Base-by-base conservation (phyloP, 2,888 invertebrate genomes). In the Drosophila rubida region DNA sequence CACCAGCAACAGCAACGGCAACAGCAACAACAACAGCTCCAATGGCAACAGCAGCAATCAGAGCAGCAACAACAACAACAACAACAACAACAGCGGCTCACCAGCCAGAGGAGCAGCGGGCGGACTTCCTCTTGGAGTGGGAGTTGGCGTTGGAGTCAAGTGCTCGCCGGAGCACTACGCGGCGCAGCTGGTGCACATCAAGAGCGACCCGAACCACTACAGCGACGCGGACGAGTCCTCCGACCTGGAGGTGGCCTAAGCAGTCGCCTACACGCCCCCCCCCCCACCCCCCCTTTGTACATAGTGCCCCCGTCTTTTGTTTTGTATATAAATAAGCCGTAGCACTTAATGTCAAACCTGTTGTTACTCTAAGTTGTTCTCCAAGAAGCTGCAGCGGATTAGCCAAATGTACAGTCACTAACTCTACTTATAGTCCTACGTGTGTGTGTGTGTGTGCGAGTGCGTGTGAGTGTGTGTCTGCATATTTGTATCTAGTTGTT, bases 201-300 rank as follows among this genome's bases (percentile, higher is more conserved):
- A 91, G 71, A 80, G 88, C 46, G 92, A 92, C 85, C 91, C 91
- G 13, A 91, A 89, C 82, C 63, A 94, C 89, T 92, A 94, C 88
- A 94, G 94, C 76, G 95, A 95, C 80, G 92, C 91, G 30, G 95
- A 95, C 80, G 96, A 96, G 84, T 96, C 96, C 73, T 96, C 96
- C 0, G 96, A 96, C 88, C 93, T 96, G 55, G 96, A 96, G 92
- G 96, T 96, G 58, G 96, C 96, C 91, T 96, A 94, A 89, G 49
- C 35, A 3, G 13, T 4, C 32, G 5, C 39, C 19, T 11, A 1
- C 32, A n/a, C n/a, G n/a, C 11, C 35, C 13, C 37, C 14, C 14
- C 4, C 7, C 9, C 0, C 23, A 4, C 19, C 7, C 16, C 8
- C 5, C 16, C 6, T n/a, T 39, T 80, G 72, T 75, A 74, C 66